Evolutionary conservation across 2,113 vertebrate genomes (phyloP).

Genomic region (Vulpes lagopus): DNA sequence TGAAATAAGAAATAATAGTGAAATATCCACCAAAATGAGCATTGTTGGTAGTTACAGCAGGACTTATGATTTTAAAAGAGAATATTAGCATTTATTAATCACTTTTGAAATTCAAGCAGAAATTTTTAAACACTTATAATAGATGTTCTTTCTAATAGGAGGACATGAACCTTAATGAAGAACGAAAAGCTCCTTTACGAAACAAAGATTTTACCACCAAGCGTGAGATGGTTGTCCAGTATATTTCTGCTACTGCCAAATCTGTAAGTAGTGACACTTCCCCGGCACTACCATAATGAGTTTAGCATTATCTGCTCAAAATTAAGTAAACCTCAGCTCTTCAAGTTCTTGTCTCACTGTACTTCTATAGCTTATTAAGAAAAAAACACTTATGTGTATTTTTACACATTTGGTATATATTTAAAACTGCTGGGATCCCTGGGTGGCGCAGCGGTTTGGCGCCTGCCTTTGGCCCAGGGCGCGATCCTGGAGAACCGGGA

Average conservation of each 20-base stretch:
- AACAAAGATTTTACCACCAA: conserved; percentile 96
- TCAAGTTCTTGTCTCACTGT: conserved; percentile 66
- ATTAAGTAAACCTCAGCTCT: conserved; percentile 11
- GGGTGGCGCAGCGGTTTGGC: too few species aligned
- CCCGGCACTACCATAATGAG: conserved; percentile 74
- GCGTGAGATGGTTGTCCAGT: conserved; percentile 98
- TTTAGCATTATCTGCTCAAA: conserved; percentile 81
- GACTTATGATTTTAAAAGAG: conserved; percentile 47
- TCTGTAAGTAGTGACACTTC: conserved; percentile 92
- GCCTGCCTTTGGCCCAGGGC: too few species aligned
- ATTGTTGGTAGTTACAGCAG: background rate
- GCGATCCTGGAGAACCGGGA: too few species aligned
- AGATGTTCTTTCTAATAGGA: conserved; percentile 89
- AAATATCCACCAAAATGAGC: background rate
- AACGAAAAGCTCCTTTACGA: conserved; percentile 95
- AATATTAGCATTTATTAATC: conserved; percentile 37
- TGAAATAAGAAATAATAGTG: conserved; percentile 44
- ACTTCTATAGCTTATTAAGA: conserved; percentile 48
- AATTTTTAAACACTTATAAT: conserved; percentile 30
- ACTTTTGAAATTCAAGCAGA: conserved; percentile 32
- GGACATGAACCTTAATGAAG: conserved; percentile 99
- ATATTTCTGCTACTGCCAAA: conserved; percentile 98
- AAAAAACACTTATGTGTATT: conserved; percentile 14
- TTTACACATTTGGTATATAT: conserved; percentile 68
- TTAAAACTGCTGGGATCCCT: too few species aligned